Percentiles rank a stretch among this genome's conserved stretches.
These are phyloP conservation scores for Epizoanthus ramosus DNA, from an alignment of 92 coral and sea anemone species.

Conservation along the genomic window DNA sequence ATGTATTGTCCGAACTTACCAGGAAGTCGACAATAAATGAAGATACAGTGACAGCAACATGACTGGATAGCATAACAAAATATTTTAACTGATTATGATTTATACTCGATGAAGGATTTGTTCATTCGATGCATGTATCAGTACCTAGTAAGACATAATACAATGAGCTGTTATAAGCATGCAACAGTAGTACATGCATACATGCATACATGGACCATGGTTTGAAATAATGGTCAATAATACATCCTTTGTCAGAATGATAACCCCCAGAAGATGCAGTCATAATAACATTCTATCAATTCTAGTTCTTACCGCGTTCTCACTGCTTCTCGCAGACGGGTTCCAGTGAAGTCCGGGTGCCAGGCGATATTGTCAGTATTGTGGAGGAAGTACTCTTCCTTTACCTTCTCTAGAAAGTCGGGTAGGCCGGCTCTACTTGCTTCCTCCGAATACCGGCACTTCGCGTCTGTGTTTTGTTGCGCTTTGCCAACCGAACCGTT, in stretches of 20 bases:
- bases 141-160: too few species aligned
- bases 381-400: constrained; percentile 55
- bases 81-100: too few species aligned
- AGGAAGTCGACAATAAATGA: too few species aligned
- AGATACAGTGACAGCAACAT: too few species aligned
- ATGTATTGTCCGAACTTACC: too few species aligned
- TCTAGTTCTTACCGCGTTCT: constrained; percentile 46
- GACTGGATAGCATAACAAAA: too few species aligned
- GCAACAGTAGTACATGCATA: too few species aligned
- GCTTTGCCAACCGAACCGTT: neutral
- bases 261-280: too few species aligned
- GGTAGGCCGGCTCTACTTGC: constrained; percentile 79
- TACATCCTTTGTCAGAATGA: neutral
- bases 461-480: neutral
- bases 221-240: neutral
- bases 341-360: constrained; percentile 57
- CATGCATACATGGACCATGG: neutral
- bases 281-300: too few species aligned
- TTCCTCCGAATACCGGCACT: constrained; percentile 75
- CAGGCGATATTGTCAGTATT: constrained; percentile 65
- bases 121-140: too few species aligned
- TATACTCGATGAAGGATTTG: too few species aligned
- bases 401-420: constrained; percentile 64
- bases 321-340: constrained; percentile 42
- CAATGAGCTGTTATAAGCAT: too few species aligned